Percentiles rank a stretch among this genome's conserved stretches.
phyloP scores from a whole-genome alignment of 2,797 vertebrate species.

The Hippoglossus hippoglossus region DNA sequence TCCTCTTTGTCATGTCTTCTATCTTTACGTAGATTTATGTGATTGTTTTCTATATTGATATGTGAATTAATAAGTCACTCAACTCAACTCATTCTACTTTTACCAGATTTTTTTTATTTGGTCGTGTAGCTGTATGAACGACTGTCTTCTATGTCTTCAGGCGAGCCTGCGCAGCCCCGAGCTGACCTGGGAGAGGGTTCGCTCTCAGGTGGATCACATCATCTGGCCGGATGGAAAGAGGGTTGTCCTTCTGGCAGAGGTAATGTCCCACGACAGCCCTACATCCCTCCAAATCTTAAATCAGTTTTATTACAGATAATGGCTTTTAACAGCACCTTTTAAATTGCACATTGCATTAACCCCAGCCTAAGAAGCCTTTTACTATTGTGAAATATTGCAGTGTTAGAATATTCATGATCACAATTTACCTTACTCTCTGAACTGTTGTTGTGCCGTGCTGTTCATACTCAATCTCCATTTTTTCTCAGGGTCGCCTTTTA shows the following conservation, averaged over 20 bases:
- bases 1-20: too few species aligned
- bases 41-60: neutral
- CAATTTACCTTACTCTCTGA: neutral
- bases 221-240: constrained; percentile 99
- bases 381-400: neutral
- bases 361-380: neutral
- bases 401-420: neutral
- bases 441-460: too few species aligned
- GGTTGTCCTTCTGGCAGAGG: constrained; percentile 96
- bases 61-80: neutral
- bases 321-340: neutral
- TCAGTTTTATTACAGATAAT: neutral
- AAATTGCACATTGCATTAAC: neutral
- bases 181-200: constrained; percentile 97
- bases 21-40: too few species aligned
- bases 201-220: constrained; percentile 97
- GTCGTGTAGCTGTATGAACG: neutral
- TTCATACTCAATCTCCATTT: neutral
- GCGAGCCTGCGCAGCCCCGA: constrained; percentile 96
- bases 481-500: constrained; percentile 92
- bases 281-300: neutral
- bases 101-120: too few species aligned
- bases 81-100: neutral
- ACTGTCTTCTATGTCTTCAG: constrained; percentile 72
- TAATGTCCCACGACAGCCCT: constrained; percentile 49